Percentiles rank a stretch among this genome's conserved stretches.
Conservation (phyloP, 2,888 invertebrate species). For the Chymomyza fuscimana region DNA sequence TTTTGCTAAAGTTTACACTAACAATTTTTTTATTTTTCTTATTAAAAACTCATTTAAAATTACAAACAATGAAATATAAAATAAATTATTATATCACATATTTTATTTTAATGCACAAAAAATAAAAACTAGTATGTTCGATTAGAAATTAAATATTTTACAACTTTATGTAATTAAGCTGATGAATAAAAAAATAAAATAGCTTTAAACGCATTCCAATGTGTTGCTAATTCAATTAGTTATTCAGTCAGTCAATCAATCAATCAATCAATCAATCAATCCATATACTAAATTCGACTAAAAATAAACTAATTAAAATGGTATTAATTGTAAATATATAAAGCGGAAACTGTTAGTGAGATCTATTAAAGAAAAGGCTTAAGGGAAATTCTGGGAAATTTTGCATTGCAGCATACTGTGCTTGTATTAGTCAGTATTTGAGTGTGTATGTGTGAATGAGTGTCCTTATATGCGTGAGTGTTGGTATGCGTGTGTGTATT, state of each 20-base stretch:
- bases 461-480: neutral
- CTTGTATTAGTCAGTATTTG: neutral
- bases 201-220: neutral
- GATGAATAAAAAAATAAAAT: neutral
- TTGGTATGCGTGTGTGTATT: constrained; percentile 18
- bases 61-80: too few relatives aligned
- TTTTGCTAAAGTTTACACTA: too few relatives aligned
- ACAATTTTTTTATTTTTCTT: too few relatives aligned
- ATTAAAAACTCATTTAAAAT: too few relatives aligned
- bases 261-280: constrained; percentile 58
- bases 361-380: neutral
- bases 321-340: constrained; percentile 49
- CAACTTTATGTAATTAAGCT: too few relatives aligned
- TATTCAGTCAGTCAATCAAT: neutral
- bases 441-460: constrained; percentile 9
- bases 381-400: neutral
- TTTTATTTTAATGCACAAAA: too few relatives aligned
- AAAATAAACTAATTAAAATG: constrained; percentile 66
- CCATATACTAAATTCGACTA: constrained; percentile 41
- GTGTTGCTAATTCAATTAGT: neutral
- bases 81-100: too few relatives aligned
- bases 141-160: too few relatives aligned
- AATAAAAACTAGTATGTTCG: too few relatives aligned
- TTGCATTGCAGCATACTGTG: neutral
- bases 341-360: neutral